Percentiles rank a stretch among this genome's conserved stretches.
Evolutionary conservation across 2,113 vertebrate species (phyloP).

Genomic region (Chunga burmeisteri): DNA sequence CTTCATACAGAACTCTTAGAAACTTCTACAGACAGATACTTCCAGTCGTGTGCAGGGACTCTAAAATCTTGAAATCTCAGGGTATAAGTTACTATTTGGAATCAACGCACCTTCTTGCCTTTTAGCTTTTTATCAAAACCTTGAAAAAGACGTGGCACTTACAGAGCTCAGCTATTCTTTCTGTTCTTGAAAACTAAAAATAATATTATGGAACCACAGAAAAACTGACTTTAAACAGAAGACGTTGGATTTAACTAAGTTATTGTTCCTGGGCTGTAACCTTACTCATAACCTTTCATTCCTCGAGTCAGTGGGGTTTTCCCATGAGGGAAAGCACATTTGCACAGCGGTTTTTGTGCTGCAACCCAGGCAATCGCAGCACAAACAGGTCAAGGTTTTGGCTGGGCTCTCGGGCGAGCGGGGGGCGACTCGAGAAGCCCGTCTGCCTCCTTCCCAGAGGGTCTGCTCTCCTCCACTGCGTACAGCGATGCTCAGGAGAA

Average conservation of each 20-base stretch:
- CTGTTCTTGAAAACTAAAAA: not conserved
- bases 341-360: not conserved
- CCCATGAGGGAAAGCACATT: not conserved
- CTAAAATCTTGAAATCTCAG: conserved; percentile 4
- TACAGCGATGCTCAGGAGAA: not conserved
- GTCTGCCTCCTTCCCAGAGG: not conserved
- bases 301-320: not conserved
- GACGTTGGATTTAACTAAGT: not conserved
- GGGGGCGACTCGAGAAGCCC: not conserved
- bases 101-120: conserved; percentile 4
- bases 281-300: not conserved
- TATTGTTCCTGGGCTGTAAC: not conserved
- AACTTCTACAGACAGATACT: not conserved
- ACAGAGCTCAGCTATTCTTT: not conserved
- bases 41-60: not conserved
- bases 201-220: not conserved
- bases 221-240: conserved; percentile 36
- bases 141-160: not conserved
- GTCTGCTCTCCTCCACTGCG: not conserved
- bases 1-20: not conserved
- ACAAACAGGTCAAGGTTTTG: not conserved
- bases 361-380: not conserved
- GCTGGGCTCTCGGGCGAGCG: not conserved
- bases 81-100: not conserved
- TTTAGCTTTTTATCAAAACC: conserved; percentile 14